Evolutionary conservation across 2,797 vertebrate genomes (phyloP), one percentile per base, ranked within the genome.

Genomic region (Liasis olivaceus): DNA sequence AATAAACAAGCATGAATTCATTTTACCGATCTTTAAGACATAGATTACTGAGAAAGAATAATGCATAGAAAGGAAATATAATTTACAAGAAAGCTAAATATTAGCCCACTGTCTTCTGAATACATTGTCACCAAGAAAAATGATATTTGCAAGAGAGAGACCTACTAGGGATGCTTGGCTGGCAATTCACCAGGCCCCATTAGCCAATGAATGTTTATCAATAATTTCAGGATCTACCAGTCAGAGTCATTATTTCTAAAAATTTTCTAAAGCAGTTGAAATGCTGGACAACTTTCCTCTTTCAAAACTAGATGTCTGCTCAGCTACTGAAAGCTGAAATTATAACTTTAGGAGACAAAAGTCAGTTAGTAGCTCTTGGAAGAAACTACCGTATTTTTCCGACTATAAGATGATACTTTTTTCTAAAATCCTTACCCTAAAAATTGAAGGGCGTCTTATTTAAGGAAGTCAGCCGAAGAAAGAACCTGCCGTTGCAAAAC

Each of bases 91-190:
- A 90, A 91, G 47, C 77, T 86, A 89, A 93, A 86, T 17, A 66
- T 66, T 58, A 91, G 66, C 69, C 93, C 0, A 0, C 92, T 90
- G 90, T 93, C 62, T 93, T 94, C 3, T 0, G 95, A 96, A 90
- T 92, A 94, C 85, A 97, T 97, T 97, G 97, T 97, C 98, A 97
- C 95, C 96, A 96, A 98, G 98, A 98, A 98, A 97, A 97, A 97
- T 97, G 94, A 97, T 96, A 94, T 97, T 96, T 95, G 96, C 94
- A 94, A 96, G 95, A 94, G 94, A 97, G 95, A 96, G 96, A 96
- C 96, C 98, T 95, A 28, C 95, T 92, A 96, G 97, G 96, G 96
- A 90, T 97, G 95, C 47, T 62, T 81, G 92, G 47, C 94, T 96
- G 96, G 96, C 97, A 97, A 97, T 97, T 97, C 97, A 92, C 96